A percentile compares a stretch with the other conserved stretches of the same genome.
Evolutionary conservation across 2,888 invertebrate genomes (phyloP).

Genomic region (Teleogryllus oceanicus): DNA sequence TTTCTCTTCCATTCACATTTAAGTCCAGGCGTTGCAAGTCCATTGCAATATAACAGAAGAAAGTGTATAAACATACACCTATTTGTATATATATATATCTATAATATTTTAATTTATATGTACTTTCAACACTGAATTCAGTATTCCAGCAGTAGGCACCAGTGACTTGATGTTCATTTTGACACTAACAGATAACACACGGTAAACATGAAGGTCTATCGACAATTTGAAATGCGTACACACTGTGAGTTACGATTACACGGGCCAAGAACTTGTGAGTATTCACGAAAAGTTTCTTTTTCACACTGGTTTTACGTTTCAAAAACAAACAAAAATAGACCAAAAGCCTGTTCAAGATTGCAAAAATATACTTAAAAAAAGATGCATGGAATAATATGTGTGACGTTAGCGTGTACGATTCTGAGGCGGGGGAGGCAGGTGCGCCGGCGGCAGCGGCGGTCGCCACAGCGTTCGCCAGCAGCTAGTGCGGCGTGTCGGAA

Average conservation of each 20-base stretch:
- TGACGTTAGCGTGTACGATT: not conserved
- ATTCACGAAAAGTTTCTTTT: not conserved
- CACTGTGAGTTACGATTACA: not conserved
- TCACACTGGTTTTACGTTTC: not conserved
- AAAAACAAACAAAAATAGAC: not conserved
- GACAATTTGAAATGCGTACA: not conserved
- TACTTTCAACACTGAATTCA: constrained; percentile 18
- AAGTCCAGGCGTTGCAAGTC: not conserved
- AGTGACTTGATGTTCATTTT: constrained; percentile 18
- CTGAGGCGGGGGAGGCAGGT: not conserved
- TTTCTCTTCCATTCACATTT: not conserved
- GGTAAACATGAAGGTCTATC: not conserved
- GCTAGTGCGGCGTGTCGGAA: constrained; percentile 30
- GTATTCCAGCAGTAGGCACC: constrained; percentile 18
- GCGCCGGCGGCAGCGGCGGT: not conserved
- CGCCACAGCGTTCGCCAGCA: not conserved
- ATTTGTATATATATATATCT: constrained; percentile 4
- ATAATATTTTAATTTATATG: not conserved
- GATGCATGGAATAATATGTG: not conserved
- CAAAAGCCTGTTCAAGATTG: not conserved
- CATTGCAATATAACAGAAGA: not conserved
- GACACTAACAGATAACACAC: constrained; percentile 18
- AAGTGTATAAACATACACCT: constrained; percentile 1
- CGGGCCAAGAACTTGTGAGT: not conserved
- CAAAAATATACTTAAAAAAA: not conserved